Base-by-base conservation (phyloP, 2,888 invertebrate species). In the Cremastinae sp. region DNA sequence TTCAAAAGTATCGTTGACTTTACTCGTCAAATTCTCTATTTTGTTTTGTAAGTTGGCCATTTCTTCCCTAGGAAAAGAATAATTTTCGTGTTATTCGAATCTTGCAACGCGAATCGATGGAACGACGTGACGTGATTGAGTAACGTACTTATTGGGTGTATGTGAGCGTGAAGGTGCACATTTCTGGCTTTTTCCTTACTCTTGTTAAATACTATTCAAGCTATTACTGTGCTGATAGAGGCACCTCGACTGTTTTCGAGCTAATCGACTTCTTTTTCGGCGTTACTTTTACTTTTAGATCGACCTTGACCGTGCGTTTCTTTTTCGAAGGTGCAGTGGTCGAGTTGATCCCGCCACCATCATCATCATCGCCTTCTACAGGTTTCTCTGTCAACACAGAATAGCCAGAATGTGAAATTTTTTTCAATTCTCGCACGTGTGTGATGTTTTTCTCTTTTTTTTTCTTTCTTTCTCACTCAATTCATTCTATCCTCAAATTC, bases 41-140 rank as follows among this genome's bases (percentile, higher is more conserved):
- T 93, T 94, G 93, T 92, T 94, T 93, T 94, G 94, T 93, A 95
- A 92, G 92, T 92, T 93, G 92, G 93, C 94, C 94, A 95, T 93
- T 92, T 94, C 94, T 93, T 94, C 91, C 92, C 94, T 94, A 92
- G 87, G 81, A 83, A 81, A 72, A 47, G 54, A 74, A 70, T 2
- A 64, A 34, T 22, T 20, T 62, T n/a, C n/a, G 61, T 51, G n/a
- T 12, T 61, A 20, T 56, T 72, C 14, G 34, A 62, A 28, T 20
- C 49, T 18, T 9, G 9, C 20, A 14, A 47, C 10, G 22, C 34
- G 10, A 56, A 56, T 38, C 12, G 4, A 45, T 12, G 14, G 4
- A 45, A 45, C n/a, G n/a, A 9, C 12, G 12, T 18, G 38, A 12
- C 20, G 43, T 61, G 59, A 61, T n/a, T n/a, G 10, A 18, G 51